Percentiles rank a stretch among this genome's conserved stretches.
Evolutionary conservation across 2,113 vertebrate species (phyloP).

Genomic region (Mirounga angustirostris): DNA sequence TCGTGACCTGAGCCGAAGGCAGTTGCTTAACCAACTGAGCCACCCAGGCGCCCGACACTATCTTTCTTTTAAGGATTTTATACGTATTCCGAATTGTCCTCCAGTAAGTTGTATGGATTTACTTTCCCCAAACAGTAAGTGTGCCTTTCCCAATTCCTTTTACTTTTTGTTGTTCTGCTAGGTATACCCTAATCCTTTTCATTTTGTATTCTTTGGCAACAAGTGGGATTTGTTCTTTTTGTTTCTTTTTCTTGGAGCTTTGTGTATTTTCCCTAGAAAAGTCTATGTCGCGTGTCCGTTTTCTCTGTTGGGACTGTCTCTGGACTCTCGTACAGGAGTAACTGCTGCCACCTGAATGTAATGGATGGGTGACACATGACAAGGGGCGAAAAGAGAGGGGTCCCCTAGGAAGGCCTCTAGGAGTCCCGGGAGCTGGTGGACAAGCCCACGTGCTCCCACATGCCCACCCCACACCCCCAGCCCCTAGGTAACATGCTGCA

Average conservation of each 20-base stretch:
- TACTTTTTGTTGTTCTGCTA: not conserved
- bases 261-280: not conserved
- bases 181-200: not conserved
- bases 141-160: not conserved
- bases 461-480: not conserved
- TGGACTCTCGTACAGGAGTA: not conserved
- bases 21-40: too few species aligned
- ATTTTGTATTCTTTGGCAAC: not conserved
- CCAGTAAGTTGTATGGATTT: not conserved
- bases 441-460: too few species aligned
- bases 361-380: not conserved
- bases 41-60: not conserved
- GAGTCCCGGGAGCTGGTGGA: not conserved
- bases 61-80: not conserved
- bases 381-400: not conserved
- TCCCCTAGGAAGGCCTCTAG: not conserved
- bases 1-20: too few species aligned
- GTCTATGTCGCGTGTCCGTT: not conserved
- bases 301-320: not conserved
- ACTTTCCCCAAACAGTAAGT: not conserved
- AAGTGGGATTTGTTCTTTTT: not conserved
- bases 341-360: not conserved
- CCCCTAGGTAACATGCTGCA: not conserved
- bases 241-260: not conserved
- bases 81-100: not conserved